Conservation (phyloP, 1,140 invertebrate genomes). For the Acromyrmex echinatior region DNA sequence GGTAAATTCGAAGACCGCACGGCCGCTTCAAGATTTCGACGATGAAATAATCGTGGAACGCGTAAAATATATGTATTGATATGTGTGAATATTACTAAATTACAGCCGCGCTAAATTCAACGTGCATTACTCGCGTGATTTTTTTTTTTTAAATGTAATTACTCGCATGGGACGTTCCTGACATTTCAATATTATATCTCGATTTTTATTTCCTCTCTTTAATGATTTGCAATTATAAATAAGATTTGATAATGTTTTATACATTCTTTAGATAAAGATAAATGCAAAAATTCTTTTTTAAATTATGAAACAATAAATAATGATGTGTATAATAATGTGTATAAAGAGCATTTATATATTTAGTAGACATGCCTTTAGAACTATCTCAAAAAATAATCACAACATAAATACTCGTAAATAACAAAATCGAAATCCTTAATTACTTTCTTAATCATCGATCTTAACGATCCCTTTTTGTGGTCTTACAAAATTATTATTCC, state of each 20-base stretch:
- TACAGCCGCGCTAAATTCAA: background rate
- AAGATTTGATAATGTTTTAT: no score
- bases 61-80: background rate
- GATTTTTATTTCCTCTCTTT: no score
- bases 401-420: background rate
- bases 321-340: no score
- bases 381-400: background rate
- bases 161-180: no score
- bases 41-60: constrained; percentile 1
- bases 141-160: no score
- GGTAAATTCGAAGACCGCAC: constrained; percentile 6
- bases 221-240: no score
- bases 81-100: background rate
- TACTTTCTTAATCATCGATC: background rate
- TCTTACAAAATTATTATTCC: constrained; percentile 15
- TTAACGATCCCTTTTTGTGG: background rate
- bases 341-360: no score
- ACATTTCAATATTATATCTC: no score
- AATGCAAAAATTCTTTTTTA: no score
- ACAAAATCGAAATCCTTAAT: background rate
- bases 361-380: background rate
- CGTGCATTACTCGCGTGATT: no score
- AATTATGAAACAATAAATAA: no score
- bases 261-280: no score
- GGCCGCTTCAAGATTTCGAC: background rate